Base-by-base conservation (phyloP, 2,797 vertebrate species). In the Sebastes trivittatus region DNA sequence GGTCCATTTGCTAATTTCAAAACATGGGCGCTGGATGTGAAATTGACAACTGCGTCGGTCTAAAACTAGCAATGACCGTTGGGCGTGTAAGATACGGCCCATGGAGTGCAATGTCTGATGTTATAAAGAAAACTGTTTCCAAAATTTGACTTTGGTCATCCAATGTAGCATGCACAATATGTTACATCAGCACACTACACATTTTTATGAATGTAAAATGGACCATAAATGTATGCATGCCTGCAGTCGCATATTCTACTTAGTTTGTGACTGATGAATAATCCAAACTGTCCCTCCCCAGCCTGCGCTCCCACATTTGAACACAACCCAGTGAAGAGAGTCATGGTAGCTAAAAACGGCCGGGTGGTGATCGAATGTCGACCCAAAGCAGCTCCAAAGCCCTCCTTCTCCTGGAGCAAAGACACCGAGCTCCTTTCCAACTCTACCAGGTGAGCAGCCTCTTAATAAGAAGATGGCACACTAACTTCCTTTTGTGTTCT, bases 321-420 rank as follows among this genome's bases (percentile, higher is more conserved):
- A 90, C 87, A 96, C 91, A 98, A 96, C 86, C 98, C 97, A 10
- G 96, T 99, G 93, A 98, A 97, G 92, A 96, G 93, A 87, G 95
- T 97, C 54, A 87, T 98, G 81, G 98, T 96, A 55, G 96, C 97
- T 13, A 97, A 95, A 91, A 98, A 98, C 2, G 95, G 98, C 1
- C 96, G 95, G 3, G 97, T 97, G 68, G 95, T 99, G 84, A 97
- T 99, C 14, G 95, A 97, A 66, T 99, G 98, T 91, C 97, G 96
- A 75, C 98, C 98, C n/a, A 97, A 96, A 94, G 98, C 97, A 0
- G 97, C 98, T 29, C 98, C 98, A 0, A 98, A 96, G 83, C 96
- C 98, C 5, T 93, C 77, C 68, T 94, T 98, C 90, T 96, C 93
- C 1, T 99, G 98, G 98, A 99, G 97, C 93, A 98, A 97, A 95